phyloP scores from a whole-genome alignment of 2,888 invertebrate species.

The Fissipunctia ypsillon region DNA sequence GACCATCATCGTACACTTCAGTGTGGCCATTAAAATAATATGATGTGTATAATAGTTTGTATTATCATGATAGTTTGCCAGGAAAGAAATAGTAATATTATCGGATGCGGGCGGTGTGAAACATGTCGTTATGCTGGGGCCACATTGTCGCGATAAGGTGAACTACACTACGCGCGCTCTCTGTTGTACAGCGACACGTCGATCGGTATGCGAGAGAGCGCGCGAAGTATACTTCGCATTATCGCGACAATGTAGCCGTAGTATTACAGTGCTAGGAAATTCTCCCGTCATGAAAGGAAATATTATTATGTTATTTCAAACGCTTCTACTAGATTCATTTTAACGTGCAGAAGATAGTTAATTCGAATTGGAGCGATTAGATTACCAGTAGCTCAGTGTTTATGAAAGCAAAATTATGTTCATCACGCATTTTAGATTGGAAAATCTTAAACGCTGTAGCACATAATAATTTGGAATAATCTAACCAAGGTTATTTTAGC shows the following conservation, averaged over 20 bases:
- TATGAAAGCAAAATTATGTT: slow-evolving; percentile 8
- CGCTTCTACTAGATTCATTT: background rate
- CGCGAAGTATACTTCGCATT: too few relatives aligned
- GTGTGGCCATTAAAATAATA: slow-evolving; percentile 2
- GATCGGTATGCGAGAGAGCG: too few relatives aligned
- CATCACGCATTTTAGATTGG: background rate
- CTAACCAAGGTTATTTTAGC: slow-evolving; percentile 3
- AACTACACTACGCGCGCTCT: too few relatives aligned
- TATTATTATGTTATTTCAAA: background rate
- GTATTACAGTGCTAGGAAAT: background rate
- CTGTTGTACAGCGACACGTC: too few relatives aligned
- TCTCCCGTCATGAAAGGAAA: background rate
- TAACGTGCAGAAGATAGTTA: background rate
- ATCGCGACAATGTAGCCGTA: too few relatives aligned
- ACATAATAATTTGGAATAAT: slow-evolving; percentile 17
- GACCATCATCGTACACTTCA: too few relatives aligned
- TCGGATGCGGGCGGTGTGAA: background rate
- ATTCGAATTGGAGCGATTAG: background rate
- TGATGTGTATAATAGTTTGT: background rate
- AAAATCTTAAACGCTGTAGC: slow-evolving; percentile 10
- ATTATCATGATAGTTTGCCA: background rate
- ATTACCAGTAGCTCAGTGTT: background rate
- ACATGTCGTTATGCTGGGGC: too few relatives aligned
- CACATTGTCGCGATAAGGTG: too few relatives aligned
- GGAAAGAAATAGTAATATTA: background rate